phyloP scores from a whole-genome alignment of 2,113 vertebrate species.

The Sterrhoptilus dennistouni region DNA sequence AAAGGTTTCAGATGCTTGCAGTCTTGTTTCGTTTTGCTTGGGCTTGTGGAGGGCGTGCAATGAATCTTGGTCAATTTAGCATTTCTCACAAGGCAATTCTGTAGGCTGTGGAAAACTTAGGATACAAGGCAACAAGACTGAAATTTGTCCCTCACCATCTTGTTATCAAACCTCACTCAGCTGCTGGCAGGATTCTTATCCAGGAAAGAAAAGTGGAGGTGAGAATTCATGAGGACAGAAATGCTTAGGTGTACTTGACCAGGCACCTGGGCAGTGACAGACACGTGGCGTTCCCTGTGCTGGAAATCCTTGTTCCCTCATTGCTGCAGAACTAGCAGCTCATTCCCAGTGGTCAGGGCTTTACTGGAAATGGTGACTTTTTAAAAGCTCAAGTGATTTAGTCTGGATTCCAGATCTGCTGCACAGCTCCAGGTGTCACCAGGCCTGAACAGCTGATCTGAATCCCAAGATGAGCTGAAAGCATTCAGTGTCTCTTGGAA shows the following conservation, averaged over 20 bases:
- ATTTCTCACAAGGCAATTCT: not conserved
- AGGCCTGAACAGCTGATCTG: not conserved
- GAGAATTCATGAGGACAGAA: not conserved
- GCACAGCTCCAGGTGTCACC: not conserved
- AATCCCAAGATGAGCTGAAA: not conserved
- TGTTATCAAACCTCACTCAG: not conserved
- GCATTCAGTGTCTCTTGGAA: no score
- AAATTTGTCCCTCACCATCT: not conserved
- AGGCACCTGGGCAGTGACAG: not conserved
- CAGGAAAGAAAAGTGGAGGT: not conserved
- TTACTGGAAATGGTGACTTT: not conserved
- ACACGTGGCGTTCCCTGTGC: not conserved
- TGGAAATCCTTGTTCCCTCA: not conserved
- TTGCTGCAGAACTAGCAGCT: not conserved
- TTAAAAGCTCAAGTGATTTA: not conserved
- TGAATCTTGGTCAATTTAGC: not conserved
- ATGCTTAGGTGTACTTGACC: not conserved
- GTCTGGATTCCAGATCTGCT: not conserved
- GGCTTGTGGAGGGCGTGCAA: not conserved
- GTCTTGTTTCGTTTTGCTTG: not conserved
- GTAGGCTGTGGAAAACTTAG: not conserved
- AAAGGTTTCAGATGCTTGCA: not conserved
- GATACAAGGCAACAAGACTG: not conserved
- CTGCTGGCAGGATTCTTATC: not conserved
- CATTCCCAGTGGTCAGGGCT: not conserved